These are phyloP conservation scores for Campoplex nolae DNA, from an alignment of 2,888 invertebrate genomes.

Conservation along the genomic window DNA sequence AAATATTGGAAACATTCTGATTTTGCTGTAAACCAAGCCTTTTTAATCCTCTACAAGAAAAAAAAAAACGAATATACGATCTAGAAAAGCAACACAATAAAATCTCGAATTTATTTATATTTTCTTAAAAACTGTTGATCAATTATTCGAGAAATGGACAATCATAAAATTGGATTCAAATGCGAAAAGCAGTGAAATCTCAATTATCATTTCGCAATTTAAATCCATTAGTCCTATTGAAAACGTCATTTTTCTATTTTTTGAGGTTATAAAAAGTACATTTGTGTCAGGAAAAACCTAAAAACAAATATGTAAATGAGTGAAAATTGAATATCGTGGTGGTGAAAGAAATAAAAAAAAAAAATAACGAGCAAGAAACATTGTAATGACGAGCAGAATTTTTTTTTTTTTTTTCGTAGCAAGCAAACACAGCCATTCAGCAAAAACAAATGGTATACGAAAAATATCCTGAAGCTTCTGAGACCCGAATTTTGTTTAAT, in stretches of 20 bases:
- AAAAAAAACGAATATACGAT: not conserved
- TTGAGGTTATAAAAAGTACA: not conserved
- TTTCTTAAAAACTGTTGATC: not conserved
- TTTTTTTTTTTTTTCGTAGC: not conserved
- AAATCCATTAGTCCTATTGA: too few species aligned
- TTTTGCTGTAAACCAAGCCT: not conserved
- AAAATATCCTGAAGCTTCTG: not conserved
- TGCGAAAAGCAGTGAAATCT: too few species aligned
- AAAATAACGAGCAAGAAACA: not conserved
- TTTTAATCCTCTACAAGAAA: not conserved
- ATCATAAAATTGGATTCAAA: too few species aligned
- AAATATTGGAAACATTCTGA: not conserved
- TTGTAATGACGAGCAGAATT: not conserved
- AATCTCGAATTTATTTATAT: not conserved
- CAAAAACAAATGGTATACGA: not conserved
- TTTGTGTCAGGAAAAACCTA: not conserved
- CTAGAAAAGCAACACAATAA: not conserved
- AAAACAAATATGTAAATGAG: not conserved
- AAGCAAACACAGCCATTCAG: constrained; percentile 2
- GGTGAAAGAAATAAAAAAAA: not conserved
- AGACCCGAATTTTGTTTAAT: not conserved
- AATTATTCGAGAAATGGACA: too few species aligned
- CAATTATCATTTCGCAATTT: too few species aligned
- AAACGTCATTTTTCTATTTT: not conserved
- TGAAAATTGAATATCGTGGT: not conserved